phyloP scores from a whole-genome alignment of 1,140 invertebrate species.

The Heliconius hewitsoni region DNA sequence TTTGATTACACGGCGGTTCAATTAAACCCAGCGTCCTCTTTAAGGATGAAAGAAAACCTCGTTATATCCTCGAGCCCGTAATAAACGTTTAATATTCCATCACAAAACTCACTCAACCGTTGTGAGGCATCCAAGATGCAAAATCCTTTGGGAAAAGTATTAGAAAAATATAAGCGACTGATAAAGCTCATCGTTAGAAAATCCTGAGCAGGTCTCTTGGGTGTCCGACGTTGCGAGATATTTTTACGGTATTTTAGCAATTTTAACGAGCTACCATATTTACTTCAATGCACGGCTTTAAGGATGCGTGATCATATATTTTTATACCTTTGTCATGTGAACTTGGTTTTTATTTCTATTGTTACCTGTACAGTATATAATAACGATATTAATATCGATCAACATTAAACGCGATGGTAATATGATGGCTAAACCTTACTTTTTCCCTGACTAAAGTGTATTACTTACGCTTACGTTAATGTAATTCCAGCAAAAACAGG shows the following conservation, averaged over 20 bases:
- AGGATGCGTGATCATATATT: slow-evolving; percentile 49
- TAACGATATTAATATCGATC: neutral
- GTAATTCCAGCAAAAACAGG: neutral
- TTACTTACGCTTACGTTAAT: neutral
- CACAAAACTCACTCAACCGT: slow-evolving; percentile 58
- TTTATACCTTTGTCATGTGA: slow-evolving; percentile 31
- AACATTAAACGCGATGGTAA: neutral
- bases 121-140: slow-evolving; percentile 61
- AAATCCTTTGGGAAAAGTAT: slow-evolving; percentile 72
- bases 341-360: slow-evolving; percentile 22
- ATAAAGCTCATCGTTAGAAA: slow-evolving; percentile 70
- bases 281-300: slow-evolving; percentile 66
- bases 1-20: slow-evolving; percentile 51
- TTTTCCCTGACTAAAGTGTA: neutral
- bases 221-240: slow-evolving; percentile 70
- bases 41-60: slow-evolving; percentile 47
- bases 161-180: slow-evolving; percentile 77
- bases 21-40: slow-evolving; percentile 47
- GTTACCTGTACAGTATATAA: slow-evolving; percentile 5
- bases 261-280: slow-evolving; percentile 78
- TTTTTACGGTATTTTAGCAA: slow-evolving; percentile 80
- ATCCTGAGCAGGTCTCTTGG: slow-evolving; percentile 59
- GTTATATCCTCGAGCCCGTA: slow-evolving; percentile 46
- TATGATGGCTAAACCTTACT: neutral
- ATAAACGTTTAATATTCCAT: slow-evolving; percentile 62